Evolutionary conservation across 37 sponge, comb jelly and placozoan species (phyloP), one percentile per base, ranked within the genome.

Genomic region (Aplysina aerophoba): DNA sequence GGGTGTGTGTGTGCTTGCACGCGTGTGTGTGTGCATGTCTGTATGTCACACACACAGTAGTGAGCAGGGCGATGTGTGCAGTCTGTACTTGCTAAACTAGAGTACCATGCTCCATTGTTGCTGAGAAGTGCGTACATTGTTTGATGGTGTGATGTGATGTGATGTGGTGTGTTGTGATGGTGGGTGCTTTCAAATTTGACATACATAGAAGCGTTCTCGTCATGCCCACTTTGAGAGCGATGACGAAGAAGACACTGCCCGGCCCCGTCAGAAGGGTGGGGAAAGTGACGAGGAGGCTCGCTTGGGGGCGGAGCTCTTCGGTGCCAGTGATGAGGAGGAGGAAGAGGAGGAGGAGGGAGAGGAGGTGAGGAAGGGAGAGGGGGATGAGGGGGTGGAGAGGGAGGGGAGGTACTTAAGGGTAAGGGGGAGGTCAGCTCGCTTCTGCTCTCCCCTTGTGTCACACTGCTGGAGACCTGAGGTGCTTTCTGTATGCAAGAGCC

Each of bases 301-400:
- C 11, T 11, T 80, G 22, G 39, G 28, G 27, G 62, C 24, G 62
- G 41, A 20, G 15, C 74, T 86, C 81, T 83, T 90, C 41, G 91
- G 85, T 8, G 87, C 87, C 66, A 88, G 88, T 88, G 88, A 91
- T 91, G 92, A 91, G 19, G 89, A 89, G 28, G 87, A 81, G 15
- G 50, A 62, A 11, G 86, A 87, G 50, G 84, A 11, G 3, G 50
- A 44, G 27, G 40, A 78, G 25, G 55, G 79, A 36, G 28, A 28
- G 39, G 67, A 25, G 55, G 80, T 19, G 36, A 44, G 4, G 24
- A 40, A 25, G 28, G 74, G 38, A 25, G 35, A 15, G 59, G 63
- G 62, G 56, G 36, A 39, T 0, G 37, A 41, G 6, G 22, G 37
- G n/a, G n/a, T n/a, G n/a, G n/a, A n/a, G n/a, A 40, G 27, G 50